Evolutionary conservation across 37 sponge, comb jelly and placozoan genomes (phyloP).

Genomic region (Diacarnus erythraeanus): DNA sequence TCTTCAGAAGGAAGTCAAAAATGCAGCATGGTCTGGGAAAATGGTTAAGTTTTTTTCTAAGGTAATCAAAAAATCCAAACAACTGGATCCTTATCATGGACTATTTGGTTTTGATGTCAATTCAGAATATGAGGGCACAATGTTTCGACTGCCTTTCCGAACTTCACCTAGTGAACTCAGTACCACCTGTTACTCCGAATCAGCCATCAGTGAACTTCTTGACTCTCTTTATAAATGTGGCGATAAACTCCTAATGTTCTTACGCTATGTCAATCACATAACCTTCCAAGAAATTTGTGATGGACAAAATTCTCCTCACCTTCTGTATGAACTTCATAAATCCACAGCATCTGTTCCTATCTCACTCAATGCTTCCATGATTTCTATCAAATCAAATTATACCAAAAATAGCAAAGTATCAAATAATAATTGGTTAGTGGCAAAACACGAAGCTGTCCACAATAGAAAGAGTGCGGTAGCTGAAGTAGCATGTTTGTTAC

Average conservation of each 20-base stretch:
- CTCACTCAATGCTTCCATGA: background rate
- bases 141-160: conserved; percentile 71
- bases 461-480: background rate
- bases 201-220: conserved; percentile 12
- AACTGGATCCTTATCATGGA: conserved; percentile 58
- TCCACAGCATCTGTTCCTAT: background rate
- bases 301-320: background rate
- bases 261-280: conserved; percentile 31
- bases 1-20: conserved; percentile 39
- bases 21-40: conserved; percentile 48
- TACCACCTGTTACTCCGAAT: conserved; percentile 37
- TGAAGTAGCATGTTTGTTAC: background rate
- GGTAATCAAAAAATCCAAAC: conserved; percentile 26
- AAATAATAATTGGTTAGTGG: background rate
- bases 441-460: background rate
- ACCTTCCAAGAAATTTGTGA: conserved; percentile 24
- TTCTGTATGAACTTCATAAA: conserved; percentile 8
- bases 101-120: conserved; percentile 47
- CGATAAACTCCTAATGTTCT: conserved; percentile 56
- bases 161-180: conserved; percentile 47
- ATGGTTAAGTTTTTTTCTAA: conserved; percentile 23
- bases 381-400: background rate
- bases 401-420: background rate
- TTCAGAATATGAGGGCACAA: conserved; percentile 36
- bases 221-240: conserved; percentile 16